These are phyloP conservation scores for Ibidorhyncha struthersii DNA, from an alignment of 2,113 vertebrate genomes.

Conservation along the genomic window DNA sequence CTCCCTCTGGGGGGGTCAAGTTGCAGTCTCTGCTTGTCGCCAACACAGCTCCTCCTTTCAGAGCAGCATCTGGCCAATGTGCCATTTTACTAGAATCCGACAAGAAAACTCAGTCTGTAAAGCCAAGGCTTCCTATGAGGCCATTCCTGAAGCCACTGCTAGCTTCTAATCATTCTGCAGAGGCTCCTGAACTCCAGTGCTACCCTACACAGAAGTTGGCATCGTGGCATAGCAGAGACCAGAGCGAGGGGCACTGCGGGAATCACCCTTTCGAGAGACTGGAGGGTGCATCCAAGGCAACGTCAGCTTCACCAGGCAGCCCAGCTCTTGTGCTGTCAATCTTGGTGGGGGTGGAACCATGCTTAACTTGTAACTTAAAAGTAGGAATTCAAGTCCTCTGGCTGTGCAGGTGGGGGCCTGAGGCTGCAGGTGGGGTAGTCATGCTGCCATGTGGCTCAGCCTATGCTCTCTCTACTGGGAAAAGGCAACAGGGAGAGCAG, in stretches of 20 bases:
- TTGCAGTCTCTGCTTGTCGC: background rate
- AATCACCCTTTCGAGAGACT: rapidly evolving
- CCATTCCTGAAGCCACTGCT: background rate
- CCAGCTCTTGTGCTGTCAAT: background rate
- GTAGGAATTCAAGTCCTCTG: background rate
- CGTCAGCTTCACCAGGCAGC: background rate
- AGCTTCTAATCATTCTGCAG: background rate
- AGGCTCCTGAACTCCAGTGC: background rate
- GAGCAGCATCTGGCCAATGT: background rate
- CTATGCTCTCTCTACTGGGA: rapidly evolving
- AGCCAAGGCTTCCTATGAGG: background rate
- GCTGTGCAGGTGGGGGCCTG: background rate
- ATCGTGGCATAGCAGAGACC: background rate
- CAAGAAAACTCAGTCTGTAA: background rate
- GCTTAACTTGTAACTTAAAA: background rate
- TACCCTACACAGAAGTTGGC: background rate
- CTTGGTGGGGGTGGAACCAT: background rate
- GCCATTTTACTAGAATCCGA: background rate
- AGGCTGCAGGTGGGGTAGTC: background rate
- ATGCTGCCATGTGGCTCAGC: background rate
- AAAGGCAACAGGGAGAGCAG: background rate
- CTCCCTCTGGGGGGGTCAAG: background rate
- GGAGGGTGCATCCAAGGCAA: background rate
- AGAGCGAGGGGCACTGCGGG: background rate
- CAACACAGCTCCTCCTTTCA: background rate